Percentiles rank a stretch among this genome's conserved stretches.
phyloP scores from a whole-genome alignment of 2,888 invertebrate species.

The Caenorhabditis becei region DNA sequence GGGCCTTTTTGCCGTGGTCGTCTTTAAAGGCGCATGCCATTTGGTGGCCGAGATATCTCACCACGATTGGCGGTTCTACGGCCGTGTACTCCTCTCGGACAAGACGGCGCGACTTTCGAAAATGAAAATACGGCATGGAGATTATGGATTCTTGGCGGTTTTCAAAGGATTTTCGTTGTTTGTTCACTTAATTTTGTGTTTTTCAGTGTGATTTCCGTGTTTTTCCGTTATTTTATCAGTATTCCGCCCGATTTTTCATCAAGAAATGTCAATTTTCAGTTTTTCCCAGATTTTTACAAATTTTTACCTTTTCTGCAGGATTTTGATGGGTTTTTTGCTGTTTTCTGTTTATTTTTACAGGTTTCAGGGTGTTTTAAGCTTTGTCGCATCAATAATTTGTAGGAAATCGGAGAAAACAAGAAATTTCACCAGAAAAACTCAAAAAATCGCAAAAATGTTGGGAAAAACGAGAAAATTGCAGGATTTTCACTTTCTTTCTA shows the following conservation, averaged over 20 bases:
- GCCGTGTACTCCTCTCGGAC: constrained; percentile 40
- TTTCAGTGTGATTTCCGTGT: neutral
- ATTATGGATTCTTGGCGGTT: neutral
- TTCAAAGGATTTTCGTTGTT: neutral
- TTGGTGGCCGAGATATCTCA: constrained; percentile 25
- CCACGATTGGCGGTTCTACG: neutral
- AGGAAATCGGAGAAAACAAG: no score
- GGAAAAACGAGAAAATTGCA: no score
- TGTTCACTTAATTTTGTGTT: neutral
- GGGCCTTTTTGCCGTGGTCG: no score
- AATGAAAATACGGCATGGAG: neutral
- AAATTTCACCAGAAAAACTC: no score
- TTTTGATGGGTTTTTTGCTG: neutral
- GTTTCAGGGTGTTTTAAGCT: neutral
- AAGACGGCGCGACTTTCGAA: constrained; percentile 54
- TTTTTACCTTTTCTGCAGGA: neutral
- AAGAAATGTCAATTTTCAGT: neutral
- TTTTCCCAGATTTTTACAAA: neutral
- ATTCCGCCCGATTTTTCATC: neutral
- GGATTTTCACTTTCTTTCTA: no score
- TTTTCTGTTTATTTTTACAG: neutral
- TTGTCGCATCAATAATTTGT: no score
- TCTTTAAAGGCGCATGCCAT: constrained; percentile 40
- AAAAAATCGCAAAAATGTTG: no score
- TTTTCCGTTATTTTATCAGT: no score